These are phyloP conservation scores for Ephestia elutella DNA, from an alignment of 1,140 invertebrate species.

Conservation along the genomic window DNA sequence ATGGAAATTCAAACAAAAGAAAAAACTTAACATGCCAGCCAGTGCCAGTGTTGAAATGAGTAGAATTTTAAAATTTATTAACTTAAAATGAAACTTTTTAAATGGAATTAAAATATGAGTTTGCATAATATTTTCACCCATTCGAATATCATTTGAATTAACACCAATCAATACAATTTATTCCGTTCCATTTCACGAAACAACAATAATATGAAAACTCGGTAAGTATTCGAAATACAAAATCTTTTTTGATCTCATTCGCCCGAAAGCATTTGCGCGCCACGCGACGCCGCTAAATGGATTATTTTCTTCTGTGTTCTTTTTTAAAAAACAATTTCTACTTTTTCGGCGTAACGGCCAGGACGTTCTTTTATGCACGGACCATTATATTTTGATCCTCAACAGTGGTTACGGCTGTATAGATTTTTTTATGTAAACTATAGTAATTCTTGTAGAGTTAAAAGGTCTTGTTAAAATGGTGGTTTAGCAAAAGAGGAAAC, in stretches of 20 bases:
- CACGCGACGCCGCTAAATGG: slow-evolving; percentile 68
- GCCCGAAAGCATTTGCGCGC: slow-evolving; percentile 51
- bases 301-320: slow-evolving; percentile 67
- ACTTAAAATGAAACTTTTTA: too few relatives aligned
- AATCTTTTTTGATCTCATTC: slow-evolving; percentile 64
- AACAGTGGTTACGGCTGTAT: not conserved
- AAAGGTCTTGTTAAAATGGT: slow-evolving; percentile 42
- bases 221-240: slow-evolving; percentile 44
- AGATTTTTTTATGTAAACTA: slow-evolving; percentile 7
- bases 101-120: too few relatives aligned
- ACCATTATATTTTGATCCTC: slow-evolving; percentile 35
- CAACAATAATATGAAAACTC: not conserved
- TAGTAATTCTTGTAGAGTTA: slow-evolving; percentile 13
- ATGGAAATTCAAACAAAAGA: slow-evolving; percentile 69
- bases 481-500: slow-evolving; percentile 48
- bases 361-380: slow-evolving; percentile 34
- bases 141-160: too few relatives aligned
- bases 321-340: slow-evolving; percentile 58
- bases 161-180: too few relatives aligned
- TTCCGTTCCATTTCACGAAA: too few relatives aligned
- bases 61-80: not conserved
- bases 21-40: slow-evolving; percentile 7
- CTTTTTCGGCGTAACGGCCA: slow-evolving; percentile 26
- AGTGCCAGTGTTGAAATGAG: not conserved
- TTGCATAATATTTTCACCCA: too few relatives aligned